Evolutionary conservation across 2,797 vertebrate genomes (phyloP).

Genomic region (Scarus forsteni): DNA sequence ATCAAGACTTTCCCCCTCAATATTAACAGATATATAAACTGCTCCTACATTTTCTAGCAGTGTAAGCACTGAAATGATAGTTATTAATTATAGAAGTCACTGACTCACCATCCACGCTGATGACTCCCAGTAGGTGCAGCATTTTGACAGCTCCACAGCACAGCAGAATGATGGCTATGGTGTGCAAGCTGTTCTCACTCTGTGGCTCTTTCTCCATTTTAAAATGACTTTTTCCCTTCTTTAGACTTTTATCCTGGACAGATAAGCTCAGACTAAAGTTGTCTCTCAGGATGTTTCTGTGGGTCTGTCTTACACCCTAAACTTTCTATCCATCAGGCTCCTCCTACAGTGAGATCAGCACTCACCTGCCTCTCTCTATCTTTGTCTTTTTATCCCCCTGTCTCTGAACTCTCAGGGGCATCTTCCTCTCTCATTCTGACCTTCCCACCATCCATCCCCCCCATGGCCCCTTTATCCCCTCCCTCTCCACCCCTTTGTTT

Average conservation of each 20-base stretch:
- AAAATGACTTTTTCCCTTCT: constrained; percentile 12
- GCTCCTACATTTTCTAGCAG: background rate
- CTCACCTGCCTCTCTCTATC: constrained; percentile 51
- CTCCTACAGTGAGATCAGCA: constrained; percentile 39
- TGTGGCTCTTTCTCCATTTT: constrained; percentile 71
- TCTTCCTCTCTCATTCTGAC: constrained; percentile 59
- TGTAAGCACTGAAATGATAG: background rate
- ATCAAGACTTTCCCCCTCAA: background rate
- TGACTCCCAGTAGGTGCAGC: constrained; percentile 82
- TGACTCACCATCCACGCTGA: constrained; percentile 83
- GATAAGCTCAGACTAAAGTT: background rate
- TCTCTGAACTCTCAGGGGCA: constrained; percentile 51
- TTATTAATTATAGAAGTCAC: background rate
- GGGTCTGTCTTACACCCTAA: constrained; percentile 3
- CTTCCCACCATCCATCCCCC: constrained; percentile 49
- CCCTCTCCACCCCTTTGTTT: constrained; percentile 18
- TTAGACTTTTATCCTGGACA: background rate
- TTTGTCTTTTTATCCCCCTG: constrained; percentile 65
- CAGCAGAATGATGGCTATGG: constrained; percentile 76
- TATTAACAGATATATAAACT: background rate
- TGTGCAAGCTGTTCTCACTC: constrained; percentile 73
- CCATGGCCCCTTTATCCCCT: constrained; percentile 9
- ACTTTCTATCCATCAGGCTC: constrained; percentile 39
- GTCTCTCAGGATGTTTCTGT: constrained; percentile 3
- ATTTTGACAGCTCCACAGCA: constrained; percentile 80